Percentiles rank a stretch among this genome's conserved stretches.
Conservation (phyloP, 2,888 invertebrate species). For the Parnassius orleans region DNA sequence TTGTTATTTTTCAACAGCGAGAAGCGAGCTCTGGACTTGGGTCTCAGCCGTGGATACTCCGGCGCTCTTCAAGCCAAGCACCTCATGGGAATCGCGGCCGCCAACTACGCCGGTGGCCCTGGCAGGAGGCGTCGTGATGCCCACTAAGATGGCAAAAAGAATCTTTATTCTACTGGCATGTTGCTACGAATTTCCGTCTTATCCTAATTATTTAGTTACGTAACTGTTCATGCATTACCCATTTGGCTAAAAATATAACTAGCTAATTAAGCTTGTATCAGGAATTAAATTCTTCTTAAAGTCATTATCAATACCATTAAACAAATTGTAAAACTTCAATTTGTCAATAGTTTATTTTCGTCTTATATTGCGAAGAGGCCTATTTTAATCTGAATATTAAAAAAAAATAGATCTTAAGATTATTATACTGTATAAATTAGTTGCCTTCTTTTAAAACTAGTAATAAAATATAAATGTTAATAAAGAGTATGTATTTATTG, state of each 20-base stretch:
- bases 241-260: slow-evolving; percentile 2
- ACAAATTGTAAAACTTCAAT: neutral
- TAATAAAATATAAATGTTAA: neutral
- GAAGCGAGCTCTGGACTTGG: slow-evolving; percentile 93
- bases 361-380: slow-evolving; percentile 12
- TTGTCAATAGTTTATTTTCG: neutral
- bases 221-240: slow-evolving; percentile 2
- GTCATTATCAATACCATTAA: neutral
- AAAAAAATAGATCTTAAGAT: too few species aligned
- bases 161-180: neutral
- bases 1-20: slow-evolving; percentile 77
- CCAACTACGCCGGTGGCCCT: slow-evolving; percentile 93
- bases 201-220: slow-evolving; percentile 7
- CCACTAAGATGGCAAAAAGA: slow-evolving; percentile 43
- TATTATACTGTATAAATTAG: neutral
- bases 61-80: slow-evolving; percentile 95
- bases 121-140: slow-evolving; percentile 90
- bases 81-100: slow-evolving; percentile 93
- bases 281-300: neutral
- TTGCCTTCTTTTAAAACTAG: neutral
- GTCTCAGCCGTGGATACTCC: slow-evolving; percentile 92
- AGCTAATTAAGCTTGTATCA: slow-evolving; percentile 7
- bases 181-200: slow-evolving; percentile 22
- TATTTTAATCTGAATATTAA: slow-evolving; percentile 7
- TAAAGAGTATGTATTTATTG: neutral